A percentile compares a stretch with the other conserved stretches of the same genome.
Conservation (phyloP, 53 echinoderm and acorn worm genomes). For the Stichopus horrens region DNA sequence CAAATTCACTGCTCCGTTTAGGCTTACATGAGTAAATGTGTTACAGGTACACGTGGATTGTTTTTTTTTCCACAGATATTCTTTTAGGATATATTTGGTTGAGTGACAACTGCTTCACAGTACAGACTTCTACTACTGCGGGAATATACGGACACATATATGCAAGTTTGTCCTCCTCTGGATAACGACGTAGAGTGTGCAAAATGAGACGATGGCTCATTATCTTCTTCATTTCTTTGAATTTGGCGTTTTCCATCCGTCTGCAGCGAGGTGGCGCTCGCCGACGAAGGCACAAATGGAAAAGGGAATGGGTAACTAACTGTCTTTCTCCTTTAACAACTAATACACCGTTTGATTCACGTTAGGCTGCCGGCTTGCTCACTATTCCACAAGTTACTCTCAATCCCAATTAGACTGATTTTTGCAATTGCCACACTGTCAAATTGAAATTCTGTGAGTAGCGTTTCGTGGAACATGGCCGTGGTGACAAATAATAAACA, state of each 20-base stretch:
- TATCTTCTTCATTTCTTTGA: not conserved
- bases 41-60: not conserved
- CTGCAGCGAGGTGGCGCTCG: not conserved
- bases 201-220: not conserved
- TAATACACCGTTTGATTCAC: no score
- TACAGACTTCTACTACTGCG: no score
- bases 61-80: not conserved
- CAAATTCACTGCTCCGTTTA: no score
- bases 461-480: no score
- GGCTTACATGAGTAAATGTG: no score
- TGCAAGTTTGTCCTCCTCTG: not conserved
- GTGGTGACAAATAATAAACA: no score
- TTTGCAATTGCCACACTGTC: no score
- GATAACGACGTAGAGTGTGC: not conserved
- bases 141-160: not conserved
- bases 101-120: no score
- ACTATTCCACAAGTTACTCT: no score
- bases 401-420: no score
- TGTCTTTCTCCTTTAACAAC: not conserved
- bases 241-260: not conserved
- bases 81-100: not conserved
- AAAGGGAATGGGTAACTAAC: not conserved
- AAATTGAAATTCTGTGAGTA: no score
- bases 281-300: not conserved
- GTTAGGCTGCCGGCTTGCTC: no score